Evolutionary conservation across 2,888 invertebrate species (phyloP), one percentile per base, ranked within the genome.

Genomic region (Drosophila monieri): DNA sequence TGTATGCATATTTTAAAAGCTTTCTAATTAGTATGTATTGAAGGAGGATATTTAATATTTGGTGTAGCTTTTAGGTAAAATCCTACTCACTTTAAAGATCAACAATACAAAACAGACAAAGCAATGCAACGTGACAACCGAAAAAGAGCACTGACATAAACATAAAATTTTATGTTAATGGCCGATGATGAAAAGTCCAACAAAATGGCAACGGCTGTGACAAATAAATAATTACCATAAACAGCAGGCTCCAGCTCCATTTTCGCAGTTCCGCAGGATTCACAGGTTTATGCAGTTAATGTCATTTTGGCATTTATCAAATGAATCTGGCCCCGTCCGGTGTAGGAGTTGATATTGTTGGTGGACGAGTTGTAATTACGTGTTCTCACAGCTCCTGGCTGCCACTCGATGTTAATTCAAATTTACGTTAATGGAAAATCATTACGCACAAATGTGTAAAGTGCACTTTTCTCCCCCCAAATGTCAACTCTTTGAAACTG

Each of bases 351-450:
- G n/a, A 64, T 46, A 37, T 32, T 21, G 32, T 35, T 23, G 14
- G 23, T 25, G 56, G 44, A 44, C 66, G 80, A 76, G 84, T 72
- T 78, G 80, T 76, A 87, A 83, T 83, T 83, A 74, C 85, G 77
- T 78, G 75, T 73, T 71, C 39, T 41, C 66, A 59, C 66, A 75
- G 76, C 71, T 69, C 61, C 61, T 30, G 43, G 64, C 59, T 68
- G 66, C 55, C 70, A 46, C 53, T 47, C 52, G 49, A 49, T 70
- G 85, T 86, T 88, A 85, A 88, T 88, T 88, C 85, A 85, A 85
- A 85, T 85, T 85, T 88, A 85, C 85, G 88, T 88, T 85, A 85
- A 85, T 85, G 85, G 88, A 88, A 88, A 85, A 88, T 85, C 88
- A 85, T 85, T 88, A 78, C 77, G 84, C 88, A 80, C 78, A 85